Conservation (phyloP, 2,113 vertebrate species). For the Lontra canadensis region DNA sequence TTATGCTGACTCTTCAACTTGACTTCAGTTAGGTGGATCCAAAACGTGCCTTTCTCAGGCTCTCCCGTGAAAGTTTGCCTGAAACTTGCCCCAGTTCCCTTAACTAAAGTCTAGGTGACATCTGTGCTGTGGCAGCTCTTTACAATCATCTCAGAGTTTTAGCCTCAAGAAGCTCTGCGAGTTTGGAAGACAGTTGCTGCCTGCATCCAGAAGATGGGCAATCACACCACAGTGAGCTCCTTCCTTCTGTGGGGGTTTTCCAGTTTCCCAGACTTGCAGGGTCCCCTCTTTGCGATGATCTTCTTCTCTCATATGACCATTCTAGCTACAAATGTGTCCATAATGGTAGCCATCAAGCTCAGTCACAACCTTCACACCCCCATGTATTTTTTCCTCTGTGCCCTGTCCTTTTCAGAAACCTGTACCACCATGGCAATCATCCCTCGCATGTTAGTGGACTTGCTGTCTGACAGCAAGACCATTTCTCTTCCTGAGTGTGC, state of each 20-base stretch:
- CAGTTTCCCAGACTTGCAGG: conserved; percentile 37
- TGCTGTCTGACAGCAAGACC: conserved; percentile 42
- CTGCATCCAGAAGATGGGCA: not conserved
- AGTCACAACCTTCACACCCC: conserved; percentile 37
- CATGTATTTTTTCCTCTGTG: conserved; percentile 48
- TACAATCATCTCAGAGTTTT: not conserved
- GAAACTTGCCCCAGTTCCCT: not conserved
- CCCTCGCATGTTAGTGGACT: conserved; percentile 42
- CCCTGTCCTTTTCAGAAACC: conserved; percentile 65
- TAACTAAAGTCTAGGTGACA: not conserved
- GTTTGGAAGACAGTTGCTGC: not conserved
- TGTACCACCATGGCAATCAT: conserved; percentile 55
- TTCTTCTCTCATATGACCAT: conserved; percentile 21
- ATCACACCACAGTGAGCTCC: not conserved
- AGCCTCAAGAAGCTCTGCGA: not conserved
- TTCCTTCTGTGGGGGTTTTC: conserved; percentile 65
- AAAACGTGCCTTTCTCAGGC: not conserved
- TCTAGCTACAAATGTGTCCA: conserved; percentile 8
- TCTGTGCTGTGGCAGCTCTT: not conserved
- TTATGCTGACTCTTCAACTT: not conserved
- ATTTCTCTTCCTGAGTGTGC: conserved; percentile 68
- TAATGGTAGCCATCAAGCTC: conserved; percentile 51
- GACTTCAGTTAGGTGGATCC: not conserved
- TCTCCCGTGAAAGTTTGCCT: not conserved
- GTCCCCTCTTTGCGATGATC: conserved; percentile 34